Evolutionary conservation across 1,140 invertebrate species (phyloP).

Genomic region (Bicyclus anynana): DNA sequence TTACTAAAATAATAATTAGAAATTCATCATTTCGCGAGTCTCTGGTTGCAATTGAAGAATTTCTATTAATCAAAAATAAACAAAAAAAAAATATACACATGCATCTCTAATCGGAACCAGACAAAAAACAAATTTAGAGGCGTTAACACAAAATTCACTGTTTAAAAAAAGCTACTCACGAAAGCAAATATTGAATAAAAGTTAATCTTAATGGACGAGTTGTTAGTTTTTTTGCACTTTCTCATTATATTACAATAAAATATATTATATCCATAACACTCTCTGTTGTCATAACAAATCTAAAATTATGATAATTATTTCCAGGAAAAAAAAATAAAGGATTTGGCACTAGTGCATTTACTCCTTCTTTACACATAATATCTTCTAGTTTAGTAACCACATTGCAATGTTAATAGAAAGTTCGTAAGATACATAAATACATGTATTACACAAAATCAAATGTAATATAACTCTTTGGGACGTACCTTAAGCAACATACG

Average conservation of each 20-base stretch:
- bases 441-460: slow-evolving; percentile 67
- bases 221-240: slow-evolving; percentile 33
- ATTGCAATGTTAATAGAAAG: slow-evolving; percentile 18
- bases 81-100: slow-evolving; percentile 51
- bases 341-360: slow-evolving; percentile 60
- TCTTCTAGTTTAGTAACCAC: slow-evolving; percentile 11
- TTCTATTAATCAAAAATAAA: slow-evolving; percentile 36
- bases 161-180: slow-evolving; percentile 62
- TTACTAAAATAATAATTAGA: slow-evolving; percentile 46
- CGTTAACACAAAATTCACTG: slow-evolving; percentile 47
- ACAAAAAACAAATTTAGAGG: slow-evolving; percentile 46
- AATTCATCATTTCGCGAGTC: slow-evolving; percentile 36
- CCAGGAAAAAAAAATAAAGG: slow-evolving; percentile 26
- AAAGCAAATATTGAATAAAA: slow-evolving; percentile 61
- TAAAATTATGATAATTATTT: slow-evolving; percentile 22
- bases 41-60: slow-evolving; percentile 35
- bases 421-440: slow-evolving; percentile 48
- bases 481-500: slow-evolving; percentile 72
- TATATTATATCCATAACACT: slow-evolving; percentile 72
- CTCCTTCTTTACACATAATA: slow-evolving; percentile 29
- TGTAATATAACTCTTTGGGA: slow-evolving; percentile 62
- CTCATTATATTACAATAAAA: slow-evolving; percentile 43
- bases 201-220: slow-evolving; percentile 34
- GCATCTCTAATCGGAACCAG: slow-evolving; percentile 59
- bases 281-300: slow-evolving; percentile 45